A percentile compares a stretch with the other conserved stretches of the same genome.
Evolutionary conservation across 2,888 invertebrate species (phyloP).

Genomic region (Neoitamus cyanurus): DNA sequence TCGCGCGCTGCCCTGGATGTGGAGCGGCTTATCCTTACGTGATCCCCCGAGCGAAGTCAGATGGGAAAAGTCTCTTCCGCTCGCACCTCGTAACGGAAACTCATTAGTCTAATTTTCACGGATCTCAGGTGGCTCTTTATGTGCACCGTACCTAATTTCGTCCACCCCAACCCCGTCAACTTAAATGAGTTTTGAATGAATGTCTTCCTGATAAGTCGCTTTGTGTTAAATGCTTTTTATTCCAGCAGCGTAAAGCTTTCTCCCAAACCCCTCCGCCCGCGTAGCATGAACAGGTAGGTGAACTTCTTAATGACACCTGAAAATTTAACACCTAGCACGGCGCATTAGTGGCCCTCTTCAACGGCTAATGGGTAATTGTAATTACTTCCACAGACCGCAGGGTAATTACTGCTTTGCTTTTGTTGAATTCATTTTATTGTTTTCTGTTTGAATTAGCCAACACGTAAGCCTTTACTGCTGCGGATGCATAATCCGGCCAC

Average conservation of each 20-base stretch:
- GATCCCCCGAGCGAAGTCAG: background rate
- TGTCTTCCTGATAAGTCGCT: background rate
- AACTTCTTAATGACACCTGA: background rate
- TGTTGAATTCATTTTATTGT: background rate
- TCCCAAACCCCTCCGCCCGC: background rate
- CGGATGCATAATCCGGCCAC: background rate
- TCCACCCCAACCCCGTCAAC: background rate
- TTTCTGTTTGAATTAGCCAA: background rate
- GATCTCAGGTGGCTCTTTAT: background rate
- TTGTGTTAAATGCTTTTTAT: constrained; percentile 1
- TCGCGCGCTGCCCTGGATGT: background rate
- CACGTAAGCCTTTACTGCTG: too few relatives aligned
- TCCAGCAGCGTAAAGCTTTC: background rate
- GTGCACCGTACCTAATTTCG: background rate
- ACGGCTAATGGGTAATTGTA: background rate
- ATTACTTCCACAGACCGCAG: background rate
- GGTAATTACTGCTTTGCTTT: background rate
- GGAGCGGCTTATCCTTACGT: background rate
- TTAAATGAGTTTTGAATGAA: constrained; percentile 1
- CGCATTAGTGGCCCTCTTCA: background rate
- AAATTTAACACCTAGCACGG: background rate
- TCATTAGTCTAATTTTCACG: background rate
- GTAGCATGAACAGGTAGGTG: background rate
- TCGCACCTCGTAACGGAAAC: background rate
- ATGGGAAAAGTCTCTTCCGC: background rate